Conservation (phyloP, 2,888 invertebrate species). For the Nephrotoma flavescens region DNA sequence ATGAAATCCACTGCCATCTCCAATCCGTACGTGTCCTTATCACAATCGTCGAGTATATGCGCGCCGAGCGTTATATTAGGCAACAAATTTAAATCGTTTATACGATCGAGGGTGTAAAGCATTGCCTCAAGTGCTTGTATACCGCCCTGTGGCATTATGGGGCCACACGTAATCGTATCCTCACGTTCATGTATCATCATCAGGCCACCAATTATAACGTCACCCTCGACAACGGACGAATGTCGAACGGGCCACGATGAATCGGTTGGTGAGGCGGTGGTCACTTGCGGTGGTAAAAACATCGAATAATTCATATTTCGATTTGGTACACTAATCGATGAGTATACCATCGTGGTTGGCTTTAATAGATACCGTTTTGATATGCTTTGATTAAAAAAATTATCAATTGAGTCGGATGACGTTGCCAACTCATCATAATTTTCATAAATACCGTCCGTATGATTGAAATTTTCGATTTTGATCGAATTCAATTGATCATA, state of each 20-base stretch:
- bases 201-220: slow-evolving; percentile 74
- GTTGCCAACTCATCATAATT: neutral
- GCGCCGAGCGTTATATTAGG: slow-evolving; percentile 73
- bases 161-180: slow-evolving; percentile 76
- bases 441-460: neutral
- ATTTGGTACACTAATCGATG: neutral
- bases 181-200: slow-evolving; percentile 94
- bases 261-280: neutral
- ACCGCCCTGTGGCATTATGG: slow-evolving; percentile 87
- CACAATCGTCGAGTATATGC: slow-evolving; percentile 85
- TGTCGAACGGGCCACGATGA: slow-evolving; percentile 64
- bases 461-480: neutral
- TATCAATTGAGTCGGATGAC: neutral
- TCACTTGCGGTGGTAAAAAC: neutral
- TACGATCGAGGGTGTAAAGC: slow-evolving; percentile 75
- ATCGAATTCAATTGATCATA: neutral
- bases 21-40: slow-evolving; percentile 87
- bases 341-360: neutral
- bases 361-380: neutral
- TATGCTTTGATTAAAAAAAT: neutral
- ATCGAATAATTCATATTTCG: neutral
- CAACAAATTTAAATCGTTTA: slow-evolving; percentile 51
- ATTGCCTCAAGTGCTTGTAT: slow-evolving; percentile 82
- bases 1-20: slow-evolving; percentile 95
- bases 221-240: slow-evolving; percentile 76